A percentile compares a stretch with the other conserved stretches of the same genome.
phyloP scores from a whole-genome alignment of 2,797 vertebrate species.

The Spinibarbus caldwelli region DNA sequence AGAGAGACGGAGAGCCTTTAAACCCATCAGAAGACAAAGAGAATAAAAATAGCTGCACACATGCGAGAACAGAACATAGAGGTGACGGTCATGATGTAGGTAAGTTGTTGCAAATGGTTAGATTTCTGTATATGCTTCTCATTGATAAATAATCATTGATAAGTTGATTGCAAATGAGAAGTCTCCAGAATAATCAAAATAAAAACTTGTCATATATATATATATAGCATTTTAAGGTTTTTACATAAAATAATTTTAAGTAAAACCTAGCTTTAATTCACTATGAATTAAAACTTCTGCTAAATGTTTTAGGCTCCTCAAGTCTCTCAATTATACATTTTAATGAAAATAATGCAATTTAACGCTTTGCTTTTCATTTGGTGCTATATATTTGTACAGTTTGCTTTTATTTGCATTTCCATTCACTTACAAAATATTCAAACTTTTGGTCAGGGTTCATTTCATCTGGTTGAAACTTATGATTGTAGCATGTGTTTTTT shows the following conservation, averaged over 20 bases:
- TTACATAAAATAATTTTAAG: too few relatives aligned
- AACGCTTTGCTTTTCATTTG: background rate
- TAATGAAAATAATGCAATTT: constrained; percentile 3
- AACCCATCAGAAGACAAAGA: constrained; percentile 1
- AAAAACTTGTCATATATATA: too few relatives aligned
- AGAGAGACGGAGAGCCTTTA: background rate
- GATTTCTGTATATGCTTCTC: background rate
- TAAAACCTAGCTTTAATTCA: too few relatives aligned
- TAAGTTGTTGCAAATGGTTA: constrained; percentile 5
- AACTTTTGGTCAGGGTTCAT: background rate
- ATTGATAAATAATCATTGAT: too few relatives aligned
- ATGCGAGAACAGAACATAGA: background rate
- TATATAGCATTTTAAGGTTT: background rate
- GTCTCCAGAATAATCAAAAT: too few relatives aligned
- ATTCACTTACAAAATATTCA: background rate
- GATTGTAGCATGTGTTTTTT: background rate
- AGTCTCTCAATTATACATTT: background rate
- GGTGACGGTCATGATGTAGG: background rate
- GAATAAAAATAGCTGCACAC: background rate
- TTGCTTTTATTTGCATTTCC: constrained; percentile 2
- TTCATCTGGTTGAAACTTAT: background rate
- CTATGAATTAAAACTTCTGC: background rate
- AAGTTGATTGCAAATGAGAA: background rate
- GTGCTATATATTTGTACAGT: background rate
- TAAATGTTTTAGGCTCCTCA: background rate